A percentile compares a stretch with the other conserved stretches of the same genome.
Conservation (phyloP, 2,797 vertebrate species). For the Lindbergichthys nudifrons region DNA sequence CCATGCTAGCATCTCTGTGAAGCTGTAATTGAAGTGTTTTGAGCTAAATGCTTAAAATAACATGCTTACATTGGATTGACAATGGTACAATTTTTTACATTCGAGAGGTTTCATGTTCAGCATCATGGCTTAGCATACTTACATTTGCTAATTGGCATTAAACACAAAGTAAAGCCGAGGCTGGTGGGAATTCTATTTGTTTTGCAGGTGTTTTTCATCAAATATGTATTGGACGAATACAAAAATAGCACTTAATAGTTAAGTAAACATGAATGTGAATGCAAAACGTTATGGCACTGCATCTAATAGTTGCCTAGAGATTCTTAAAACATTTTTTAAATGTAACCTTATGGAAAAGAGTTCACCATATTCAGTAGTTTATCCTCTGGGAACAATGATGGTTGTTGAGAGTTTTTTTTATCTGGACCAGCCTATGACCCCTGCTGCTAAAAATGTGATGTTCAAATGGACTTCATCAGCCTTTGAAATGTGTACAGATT, state of each 20-base stretch:
- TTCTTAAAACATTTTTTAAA: neutral
- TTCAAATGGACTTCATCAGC: neutral
- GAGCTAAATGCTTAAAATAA: neutral
- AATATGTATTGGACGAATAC: neutral
- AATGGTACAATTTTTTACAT: no score
- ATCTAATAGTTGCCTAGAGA: neutral
- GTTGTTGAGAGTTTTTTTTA: neutral
- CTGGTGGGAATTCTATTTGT: neutral
- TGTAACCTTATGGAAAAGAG: neutral
- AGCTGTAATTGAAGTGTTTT: neutral
- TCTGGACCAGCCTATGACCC: neutral
- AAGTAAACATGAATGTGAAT: neutral
- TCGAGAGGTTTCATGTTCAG: no score
- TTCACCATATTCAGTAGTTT: neutral
- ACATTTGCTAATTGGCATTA: neutral
- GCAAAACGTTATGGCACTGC: neutral
- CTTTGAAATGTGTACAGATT: constrained; percentile 11
- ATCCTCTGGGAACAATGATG: no score
- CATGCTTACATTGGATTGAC: neutral
- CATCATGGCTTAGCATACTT: neutral
- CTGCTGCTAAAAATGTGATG: neutral
- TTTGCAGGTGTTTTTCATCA: neutral
- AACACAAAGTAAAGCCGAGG: neutral
- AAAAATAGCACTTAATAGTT: neutral
- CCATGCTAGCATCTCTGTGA: neutral